Conservation (phyloP, 2,888 invertebrate genomes). For the Steinernema carpocapsae region DNA sequence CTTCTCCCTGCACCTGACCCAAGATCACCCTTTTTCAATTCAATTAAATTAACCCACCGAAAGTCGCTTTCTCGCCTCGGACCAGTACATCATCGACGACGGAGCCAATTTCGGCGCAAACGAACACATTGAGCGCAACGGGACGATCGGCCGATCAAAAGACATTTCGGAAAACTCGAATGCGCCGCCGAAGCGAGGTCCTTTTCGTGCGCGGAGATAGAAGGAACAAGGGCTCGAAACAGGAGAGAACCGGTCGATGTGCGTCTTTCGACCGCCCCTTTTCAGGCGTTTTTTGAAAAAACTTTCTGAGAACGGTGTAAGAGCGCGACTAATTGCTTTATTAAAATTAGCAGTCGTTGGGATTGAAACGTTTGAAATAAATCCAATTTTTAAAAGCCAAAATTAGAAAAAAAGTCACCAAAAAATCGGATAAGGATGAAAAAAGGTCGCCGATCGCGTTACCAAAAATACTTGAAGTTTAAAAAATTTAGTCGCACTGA, state of each 20-base stretch:
- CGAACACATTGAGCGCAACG: slow-evolving; percentile 21
- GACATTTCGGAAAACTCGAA: slow-evolving; percentile 20
- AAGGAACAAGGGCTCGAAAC: too few species aligned
- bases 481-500: too few species aligned
- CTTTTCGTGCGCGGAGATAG: too few species aligned
- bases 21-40: neutral
- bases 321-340: slow-evolving; percentile 30
- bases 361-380: slow-evolving; percentile 13
- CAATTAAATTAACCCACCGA: slow-evolving; percentile 17
- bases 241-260: neutral
- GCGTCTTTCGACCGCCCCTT: slow-evolving; percentile 4
- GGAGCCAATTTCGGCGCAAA: slow-evolving; percentile 23
- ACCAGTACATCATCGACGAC: slow-evolving; percentile 30
- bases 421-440: too few species aligned
- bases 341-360: neutral
- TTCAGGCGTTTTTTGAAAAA: neutral
- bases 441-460: too few species aligned
- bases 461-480: too few species aligned
- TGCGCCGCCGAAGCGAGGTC: neutral
- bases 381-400: too few species aligned
- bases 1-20: neutral
- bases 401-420: too few species aligned
- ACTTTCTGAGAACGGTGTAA: neutral
- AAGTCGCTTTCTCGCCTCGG: slow-evolving; percentile 29
- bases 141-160: slow-evolving; percentile 20